A percentile compares a stretch with the other conserved stretches of the same genome.
Conservation (phyloP, 2,888 invertebrate genomes). For the Dynastes maya region DNA sequence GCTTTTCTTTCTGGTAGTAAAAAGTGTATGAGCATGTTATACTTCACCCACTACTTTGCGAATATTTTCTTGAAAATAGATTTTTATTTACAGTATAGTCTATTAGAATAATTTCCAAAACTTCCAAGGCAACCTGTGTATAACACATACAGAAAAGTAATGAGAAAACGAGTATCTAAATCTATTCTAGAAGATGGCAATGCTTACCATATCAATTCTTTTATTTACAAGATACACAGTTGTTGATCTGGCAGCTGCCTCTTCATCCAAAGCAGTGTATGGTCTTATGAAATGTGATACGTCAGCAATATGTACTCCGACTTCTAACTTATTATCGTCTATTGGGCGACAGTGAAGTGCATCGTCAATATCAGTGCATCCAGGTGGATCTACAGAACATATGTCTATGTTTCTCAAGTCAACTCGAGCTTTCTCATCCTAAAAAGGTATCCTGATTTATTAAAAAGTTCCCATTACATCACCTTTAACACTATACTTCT, state of each 20-base stretch:
- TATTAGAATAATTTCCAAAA: too few relatives aligned
- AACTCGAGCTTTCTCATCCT: constrained; percentile 85
- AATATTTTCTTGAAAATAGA: too few relatives aligned
- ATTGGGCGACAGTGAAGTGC: constrained; percentile 91
- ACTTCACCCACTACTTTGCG: too few relatives aligned
- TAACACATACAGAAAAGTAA: too few relatives aligned
- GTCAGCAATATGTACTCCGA: constrained; percentile 99
- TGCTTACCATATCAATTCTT: constrained; percentile 88
- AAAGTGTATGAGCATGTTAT: too few relatives aligned
- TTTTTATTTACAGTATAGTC: too few relatives aligned
- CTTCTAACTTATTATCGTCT: constrained; percentile 82
- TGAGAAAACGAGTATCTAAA: too few relatives aligned
- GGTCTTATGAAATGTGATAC: constrained; percentile 98
- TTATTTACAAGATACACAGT: constrained; percentile 97
- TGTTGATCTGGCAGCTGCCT: constrained; percentile 94
- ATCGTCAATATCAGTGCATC: constrained; percentile 99
- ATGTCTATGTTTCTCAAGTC: constrained; percentile 90
- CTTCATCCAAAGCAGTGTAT: constrained; percentile 91
- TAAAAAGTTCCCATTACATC: constrained; percentile 21
- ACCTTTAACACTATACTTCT: constrained; percentile 73
- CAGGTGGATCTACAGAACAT: constrained; percentile 98
- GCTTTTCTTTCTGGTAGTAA: too few relatives aligned
- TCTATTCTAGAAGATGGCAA: neutral
- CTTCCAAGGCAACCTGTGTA: too few relatives aligned
- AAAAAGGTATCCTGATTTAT: constrained; percentile 50